Conservation (phyloP, 2,888 invertebrate species). For the Pollenia amentaria region DNA sequence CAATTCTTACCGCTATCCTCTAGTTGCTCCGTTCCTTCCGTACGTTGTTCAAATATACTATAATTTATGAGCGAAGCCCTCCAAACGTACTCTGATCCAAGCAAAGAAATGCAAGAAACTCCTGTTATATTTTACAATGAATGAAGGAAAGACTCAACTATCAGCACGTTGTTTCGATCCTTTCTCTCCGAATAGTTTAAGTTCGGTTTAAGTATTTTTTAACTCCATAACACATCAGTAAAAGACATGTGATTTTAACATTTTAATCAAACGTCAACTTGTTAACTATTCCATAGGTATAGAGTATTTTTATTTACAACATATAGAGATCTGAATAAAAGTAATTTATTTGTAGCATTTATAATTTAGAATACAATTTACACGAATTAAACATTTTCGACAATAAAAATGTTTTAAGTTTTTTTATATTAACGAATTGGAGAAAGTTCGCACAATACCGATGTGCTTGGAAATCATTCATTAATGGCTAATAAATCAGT, state of each 20-base stretch:
- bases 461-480: no score
- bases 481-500: no score
- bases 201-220: slow-evolving; percentile 62
- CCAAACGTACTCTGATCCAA: slow-evolving; percentile 41
- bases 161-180: slow-evolving; percentile 22
- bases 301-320: slow-evolving; percentile 42
- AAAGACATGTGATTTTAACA: slow-evolving; percentile 53
- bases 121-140: neutral
- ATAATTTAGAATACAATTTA: slow-evolving; percentile 7
- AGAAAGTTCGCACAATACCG: no score
- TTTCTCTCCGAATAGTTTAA: slow-evolving; percentile 49
- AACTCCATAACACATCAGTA: slow-evolving; percentile 42
- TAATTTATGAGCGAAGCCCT: slow-evolving; percentile 71
- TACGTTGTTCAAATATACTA: slow-evolving; percentile 81
- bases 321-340: slow-evolving; percentile 21
- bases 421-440: no score
- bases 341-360: slow-evolving; percentile 52
- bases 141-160: slow-evolving; percentile 35
- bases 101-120: neutral
- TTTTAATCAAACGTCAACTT: slow-evolving; percentile 59
- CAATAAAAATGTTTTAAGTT: neutral
- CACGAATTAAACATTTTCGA: slow-evolving; percentile 2
- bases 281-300: slow-evolving; percentile 73
- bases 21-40: slow-evolving; percentile 80
- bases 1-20: slow-evolving; percentile 82